Conservation (phyloP, 1,140 invertebrate genomes). For the Nymphalis io region DNA sequence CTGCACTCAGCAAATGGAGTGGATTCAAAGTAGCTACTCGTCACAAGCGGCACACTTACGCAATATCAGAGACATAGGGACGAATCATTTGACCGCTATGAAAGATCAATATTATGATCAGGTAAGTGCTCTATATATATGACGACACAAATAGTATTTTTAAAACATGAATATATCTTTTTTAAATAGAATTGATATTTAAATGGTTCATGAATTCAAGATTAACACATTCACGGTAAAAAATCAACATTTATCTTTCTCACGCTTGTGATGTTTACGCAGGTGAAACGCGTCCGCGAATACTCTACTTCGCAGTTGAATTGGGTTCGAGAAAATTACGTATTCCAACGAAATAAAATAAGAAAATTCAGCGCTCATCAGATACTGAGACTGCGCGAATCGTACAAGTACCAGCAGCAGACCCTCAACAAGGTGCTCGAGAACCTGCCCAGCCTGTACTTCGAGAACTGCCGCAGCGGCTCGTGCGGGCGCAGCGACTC, state of each 20-base stretch:
- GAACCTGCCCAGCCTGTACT: conserved; percentile 94
- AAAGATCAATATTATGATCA: conserved; percentile 96
- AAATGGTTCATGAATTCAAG: background rate
- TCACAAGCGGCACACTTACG: conserved; percentile 92
- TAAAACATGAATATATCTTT: too few relatives aligned
- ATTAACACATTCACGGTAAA: background rate
- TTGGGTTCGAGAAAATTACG: conserved; percentile 96
- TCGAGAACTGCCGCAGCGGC: conserved; percentile 95
- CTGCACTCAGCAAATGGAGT: conserved; percentile 95
- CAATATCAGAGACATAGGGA: conserved; percentile 94
- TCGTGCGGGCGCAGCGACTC: conserved; percentile 91
- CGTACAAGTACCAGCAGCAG: conserved; percentile 97
- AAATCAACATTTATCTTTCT: conserved; percentile 13
- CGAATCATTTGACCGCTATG: conserved; percentile 90
- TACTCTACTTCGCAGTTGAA: conserved; percentile 94
- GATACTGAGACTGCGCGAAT: conserved; percentile 91
- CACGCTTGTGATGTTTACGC: conserved; percentile 37
- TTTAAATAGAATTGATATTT: too few relatives aligned
- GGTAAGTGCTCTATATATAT: conserved; percentile 78
- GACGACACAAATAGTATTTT: too few relatives aligned
- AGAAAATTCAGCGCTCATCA: conserved; percentile 96
- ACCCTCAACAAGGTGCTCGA: conserved; percentile 96
- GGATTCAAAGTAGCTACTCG: conserved; percentile 95
- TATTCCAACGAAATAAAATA: conserved; percentile 96
- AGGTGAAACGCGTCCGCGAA: conserved; percentile 92